These are phyloP conservation scores for Tamias sibiricus DNA, from an alignment of 2,113 vertebrate species.

Conservation along the genomic window DNA sequence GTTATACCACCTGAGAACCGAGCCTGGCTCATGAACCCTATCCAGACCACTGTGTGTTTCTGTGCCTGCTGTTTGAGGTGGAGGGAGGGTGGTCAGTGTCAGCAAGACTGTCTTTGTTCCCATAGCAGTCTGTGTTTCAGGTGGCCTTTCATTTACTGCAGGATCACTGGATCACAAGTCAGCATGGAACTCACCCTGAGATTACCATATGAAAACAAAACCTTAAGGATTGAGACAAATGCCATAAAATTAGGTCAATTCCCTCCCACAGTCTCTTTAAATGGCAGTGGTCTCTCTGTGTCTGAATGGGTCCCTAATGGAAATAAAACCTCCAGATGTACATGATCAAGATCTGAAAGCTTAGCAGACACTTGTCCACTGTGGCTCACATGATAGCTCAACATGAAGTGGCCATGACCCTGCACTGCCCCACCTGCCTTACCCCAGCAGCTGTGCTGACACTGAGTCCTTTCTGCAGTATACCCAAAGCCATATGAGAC, in stretches of 20 bases:
- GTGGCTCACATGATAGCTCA: not conserved
- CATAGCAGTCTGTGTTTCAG: not conserved
- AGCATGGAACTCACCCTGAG: not conserved
- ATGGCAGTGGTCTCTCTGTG: not conserved
- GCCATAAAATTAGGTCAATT: not conserved
- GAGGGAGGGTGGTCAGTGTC: not conserved
- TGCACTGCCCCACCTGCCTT: not conserved
- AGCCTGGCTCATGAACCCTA: not conserved
- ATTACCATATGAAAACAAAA: conserved; percentile 2
- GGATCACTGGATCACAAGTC: not conserved
- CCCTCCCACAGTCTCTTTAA: not conserved
- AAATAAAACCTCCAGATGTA: not conserved
- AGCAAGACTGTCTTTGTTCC: not conserved
- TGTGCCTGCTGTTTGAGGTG: not conserved
- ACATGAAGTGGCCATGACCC: not conserved
- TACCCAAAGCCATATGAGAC: not conserved
- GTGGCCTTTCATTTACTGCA: not conserved
- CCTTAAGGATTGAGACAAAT: not conserved
- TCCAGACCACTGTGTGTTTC: not conserved
- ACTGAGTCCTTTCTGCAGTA: not conserved
- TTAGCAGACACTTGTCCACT: not conserved
- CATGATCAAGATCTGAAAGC: not conserved
- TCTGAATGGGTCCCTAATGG: not conserved
- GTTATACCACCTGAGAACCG: not conserved
- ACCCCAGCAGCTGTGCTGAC: not conserved